Evolutionary conservation across 53 echinoderm and acorn worm genomes (phyloP).

Genomic region (Henricia sp.): DNA sequence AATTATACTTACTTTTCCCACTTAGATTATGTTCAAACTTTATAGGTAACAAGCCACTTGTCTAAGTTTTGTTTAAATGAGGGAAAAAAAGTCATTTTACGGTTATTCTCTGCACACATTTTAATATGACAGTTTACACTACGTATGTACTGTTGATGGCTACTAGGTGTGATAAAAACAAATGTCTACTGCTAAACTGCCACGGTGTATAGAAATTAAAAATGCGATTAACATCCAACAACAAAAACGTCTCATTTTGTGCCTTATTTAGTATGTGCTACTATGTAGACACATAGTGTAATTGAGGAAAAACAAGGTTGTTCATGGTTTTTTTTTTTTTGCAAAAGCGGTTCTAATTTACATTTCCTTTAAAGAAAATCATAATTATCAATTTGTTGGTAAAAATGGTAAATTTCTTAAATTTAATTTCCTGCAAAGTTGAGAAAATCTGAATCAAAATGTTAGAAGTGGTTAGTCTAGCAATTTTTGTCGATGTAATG

Average conservation of each 20-base stretch:
- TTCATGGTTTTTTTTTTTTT: too few relatives aligned
- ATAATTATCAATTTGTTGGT: too few relatives aligned
- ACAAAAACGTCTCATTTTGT: neutral
- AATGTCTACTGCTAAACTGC: constrained; percentile 49
- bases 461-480: too few relatives aligned
- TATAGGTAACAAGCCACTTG: neutral
- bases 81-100: neutral
- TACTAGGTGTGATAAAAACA: constrained; percentile 48
- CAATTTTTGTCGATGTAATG: too few relatives aligned
- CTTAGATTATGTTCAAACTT: neutral
- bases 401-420: too few relatives aligned
- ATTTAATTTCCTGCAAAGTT: too few relatives aligned
- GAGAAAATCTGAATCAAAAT: too few relatives aligned
- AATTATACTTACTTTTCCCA: constrained; percentile 23
- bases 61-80: neutral
- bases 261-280: neutral
- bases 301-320: too few relatives aligned
- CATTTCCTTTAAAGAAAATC: too few relatives aligned
- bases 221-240: constrained; percentile 49
- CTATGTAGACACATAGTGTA: too few relatives aligned
- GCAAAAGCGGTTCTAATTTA: too few relatives aligned
- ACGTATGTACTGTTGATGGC: constrained; percentile 52
- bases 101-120: constrained; percentile 14
- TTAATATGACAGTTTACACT: constrained; percentile 8
- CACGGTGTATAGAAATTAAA: constrained; percentile 61